Percentiles rank a stretch among this genome's conserved stretches.
Conservation (phyloP, 2,113 vertebrate species). For the Aptenodytes patagonicus region DNA sequence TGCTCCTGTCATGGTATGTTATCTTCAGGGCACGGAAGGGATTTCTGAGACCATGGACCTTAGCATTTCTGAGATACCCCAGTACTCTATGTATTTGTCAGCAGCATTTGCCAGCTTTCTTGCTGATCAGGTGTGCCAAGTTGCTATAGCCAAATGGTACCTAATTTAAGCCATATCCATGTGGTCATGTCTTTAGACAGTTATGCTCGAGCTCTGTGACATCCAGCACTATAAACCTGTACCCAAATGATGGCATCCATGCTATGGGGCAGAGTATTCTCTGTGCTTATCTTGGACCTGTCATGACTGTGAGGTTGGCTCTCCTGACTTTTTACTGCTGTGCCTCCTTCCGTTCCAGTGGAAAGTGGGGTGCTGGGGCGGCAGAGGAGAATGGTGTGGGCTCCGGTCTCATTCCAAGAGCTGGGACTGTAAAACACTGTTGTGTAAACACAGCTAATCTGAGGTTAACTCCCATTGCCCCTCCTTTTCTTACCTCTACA, state of each 20-base stretch:
- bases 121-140: background rate
- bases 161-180: background rate
- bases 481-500: constrained; percentile 24
- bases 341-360: background rate
- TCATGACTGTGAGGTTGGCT: background rate
- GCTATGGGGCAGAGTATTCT: background rate
- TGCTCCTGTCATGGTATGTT: background rate
- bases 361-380: background rate
- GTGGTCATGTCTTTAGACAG: background rate
- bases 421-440: background rate
- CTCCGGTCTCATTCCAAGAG: background rate
- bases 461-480: constrained; percentile 15
- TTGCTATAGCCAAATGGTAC: background rate
- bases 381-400: background rate
- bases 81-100: background rate
- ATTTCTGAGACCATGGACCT: background rate
- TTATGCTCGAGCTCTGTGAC: background rate
- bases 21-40: background rate
- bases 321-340: background rate
- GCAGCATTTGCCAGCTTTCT: background rate
- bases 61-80: background rate
- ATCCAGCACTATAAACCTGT: background rate
- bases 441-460: background rate
- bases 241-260: background rate
- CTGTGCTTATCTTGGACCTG: background rate